phyloP scores from a whole-genome alignment of 2,888 invertebrate species.

The Macrosoma leucophasiata region DNA sequence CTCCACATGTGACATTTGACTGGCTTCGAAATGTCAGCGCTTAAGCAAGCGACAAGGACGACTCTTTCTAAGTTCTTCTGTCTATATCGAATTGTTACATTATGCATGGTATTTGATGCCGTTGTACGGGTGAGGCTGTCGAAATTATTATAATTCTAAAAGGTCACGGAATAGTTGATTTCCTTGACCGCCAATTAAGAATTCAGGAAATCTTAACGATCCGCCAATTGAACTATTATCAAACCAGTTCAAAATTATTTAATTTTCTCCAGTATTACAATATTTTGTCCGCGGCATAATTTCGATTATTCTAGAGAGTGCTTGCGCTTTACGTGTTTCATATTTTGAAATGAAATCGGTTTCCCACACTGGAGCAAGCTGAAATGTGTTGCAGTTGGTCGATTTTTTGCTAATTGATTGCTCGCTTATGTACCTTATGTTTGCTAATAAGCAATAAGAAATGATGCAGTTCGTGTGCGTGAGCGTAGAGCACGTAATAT shows the following conservation, averaged over 20 bases:
- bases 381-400: background rate
- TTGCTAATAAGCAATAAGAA: slow-evolving; percentile 36
- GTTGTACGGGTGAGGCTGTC: slow-evolving; percentile 53
- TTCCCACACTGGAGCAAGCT: too few relatives aligned
- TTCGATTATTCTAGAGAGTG: too few relatives aligned
- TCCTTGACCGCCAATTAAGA: slow-evolving; percentile 56
- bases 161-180: slow-evolving; percentile 63
- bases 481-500: slow-evolving; percentile 47
- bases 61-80: slow-evolving; percentile 68
- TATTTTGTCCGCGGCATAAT: too few relatives aligned
- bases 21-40: slow-evolving; percentile 67
- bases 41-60: slow-evolving; percentile 73
- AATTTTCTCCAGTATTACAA: too few relatives aligned
- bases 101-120: slow-evolving; percentile 67
- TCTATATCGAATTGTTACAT: slow-evolving; percentile 53
- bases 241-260: slow-evolving; percentile 27
- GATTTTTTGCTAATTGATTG: slow-evolving; percentile 30
- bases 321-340: too few relatives aligned
- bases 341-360: too few relatives aligned
- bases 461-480: slow-evolving; percentile 30
- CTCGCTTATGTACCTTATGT: slow-evolving; percentile 34
- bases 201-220: slow-evolving; percentile 44
- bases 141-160: slow-evolving; percentile 64
- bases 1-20: slow-evolving; percentile 75
- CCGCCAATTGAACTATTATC: slow-evolving; percentile 30